Conservation (phyloP, 1,140 invertebrate species). For the Apolygus lucorum region DNA sequence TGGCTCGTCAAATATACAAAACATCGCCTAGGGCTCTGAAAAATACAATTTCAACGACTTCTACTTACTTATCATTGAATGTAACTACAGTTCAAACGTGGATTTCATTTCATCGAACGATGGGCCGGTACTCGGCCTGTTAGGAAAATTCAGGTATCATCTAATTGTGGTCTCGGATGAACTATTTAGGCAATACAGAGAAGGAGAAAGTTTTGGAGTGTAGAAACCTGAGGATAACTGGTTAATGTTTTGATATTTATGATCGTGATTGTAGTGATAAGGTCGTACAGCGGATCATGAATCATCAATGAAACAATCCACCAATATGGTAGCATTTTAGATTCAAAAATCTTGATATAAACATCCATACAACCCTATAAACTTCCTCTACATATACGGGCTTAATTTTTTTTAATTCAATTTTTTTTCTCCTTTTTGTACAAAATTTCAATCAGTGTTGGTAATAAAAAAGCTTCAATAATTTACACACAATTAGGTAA, state of each 20-base stretch:
- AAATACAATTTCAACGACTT: not conserved
- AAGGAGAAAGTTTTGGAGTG: no score
- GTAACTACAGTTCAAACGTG: not conserved
- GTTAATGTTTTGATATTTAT: no score
- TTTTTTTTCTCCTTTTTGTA: not conserved
- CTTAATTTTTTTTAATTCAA: not conserved
- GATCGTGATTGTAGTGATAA: no score
- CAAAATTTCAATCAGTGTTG: no score
- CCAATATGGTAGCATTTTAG: no score
- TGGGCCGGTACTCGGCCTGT: not conserved
- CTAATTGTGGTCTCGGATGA: no score
- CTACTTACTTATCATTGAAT: not conserved
- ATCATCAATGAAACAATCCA: not conserved
- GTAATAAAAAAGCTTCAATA: constrained; percentile 1
- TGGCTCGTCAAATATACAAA: no score
- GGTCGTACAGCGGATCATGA: not conserved
- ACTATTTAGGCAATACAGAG: no score
- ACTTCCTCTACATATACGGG: not conserved
- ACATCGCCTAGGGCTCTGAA: not conserved
- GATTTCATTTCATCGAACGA: not conserved
- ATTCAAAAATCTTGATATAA: not conserved
- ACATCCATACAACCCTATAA: not conserved
- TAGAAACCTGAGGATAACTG: no score
- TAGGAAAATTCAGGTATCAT: not conserved
- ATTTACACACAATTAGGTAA: not conserved